phyloP scores from a whole-genome alignment of 2,113 vertebrate species.

The Equus quagga region DNA sequence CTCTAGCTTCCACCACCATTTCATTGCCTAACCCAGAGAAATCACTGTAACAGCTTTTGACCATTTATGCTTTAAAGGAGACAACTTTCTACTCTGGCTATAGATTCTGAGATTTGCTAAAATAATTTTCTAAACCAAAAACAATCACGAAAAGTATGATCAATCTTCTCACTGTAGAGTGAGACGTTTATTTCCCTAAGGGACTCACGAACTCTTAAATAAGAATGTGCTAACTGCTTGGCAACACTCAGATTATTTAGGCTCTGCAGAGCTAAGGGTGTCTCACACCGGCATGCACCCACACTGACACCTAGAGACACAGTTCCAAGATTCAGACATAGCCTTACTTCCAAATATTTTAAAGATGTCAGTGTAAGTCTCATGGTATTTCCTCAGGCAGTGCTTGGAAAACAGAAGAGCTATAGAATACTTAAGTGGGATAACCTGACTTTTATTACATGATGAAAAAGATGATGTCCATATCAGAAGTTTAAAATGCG shows the following conservation, averaged over 20 bases:
- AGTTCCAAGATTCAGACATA: conserved; percentile 4
- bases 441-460: background rate
- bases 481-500: background rate
- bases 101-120: conserved; percentile 21
- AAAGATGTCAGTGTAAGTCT: background rate
- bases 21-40: background rate
- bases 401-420: conserved; percentile 32
- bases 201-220: background rate
- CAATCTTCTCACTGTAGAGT: background rate
- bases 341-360: background rate
- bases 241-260: background rate
- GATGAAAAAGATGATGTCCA: background rate
- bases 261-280: background rate
- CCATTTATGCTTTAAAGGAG: conserved; percentile 7
- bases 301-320: conserved; percentile 43
- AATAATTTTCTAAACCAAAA: conserved; percentile 51
- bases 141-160: background rate
- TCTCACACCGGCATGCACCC: background rate
- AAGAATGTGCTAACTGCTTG: background rate
- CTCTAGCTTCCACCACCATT: background rate
- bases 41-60: background rate
- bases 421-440: background rate
- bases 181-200: background rate
- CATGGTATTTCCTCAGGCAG: background rate
- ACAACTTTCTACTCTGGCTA: background rate